phyloP scores from a whole-genome alignment of 2,113 vertebrate genomes.

The Myrmophylax atrothorax region DNA sequence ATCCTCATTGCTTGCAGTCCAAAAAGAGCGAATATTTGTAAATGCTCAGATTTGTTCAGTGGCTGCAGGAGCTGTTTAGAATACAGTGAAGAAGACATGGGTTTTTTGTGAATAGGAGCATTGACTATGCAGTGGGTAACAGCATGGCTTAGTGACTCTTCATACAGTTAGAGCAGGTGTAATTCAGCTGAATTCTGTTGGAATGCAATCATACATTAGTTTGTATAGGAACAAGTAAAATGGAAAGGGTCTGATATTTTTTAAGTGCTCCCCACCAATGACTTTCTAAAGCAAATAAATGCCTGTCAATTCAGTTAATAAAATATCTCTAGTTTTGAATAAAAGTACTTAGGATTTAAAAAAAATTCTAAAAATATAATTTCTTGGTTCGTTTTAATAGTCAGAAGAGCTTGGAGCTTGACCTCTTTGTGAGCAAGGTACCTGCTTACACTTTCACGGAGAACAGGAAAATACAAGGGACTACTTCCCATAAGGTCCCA shows the following conservation, averaged over 20 bases:
- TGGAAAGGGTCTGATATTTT: neutral
- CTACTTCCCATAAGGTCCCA: neutral
- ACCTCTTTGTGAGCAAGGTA: neutral
- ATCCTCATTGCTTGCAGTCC: neutral
- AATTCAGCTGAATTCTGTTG: neutral
- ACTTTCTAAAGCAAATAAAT: neutral
- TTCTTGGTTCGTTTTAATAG: neutral
- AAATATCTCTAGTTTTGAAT: neutral
- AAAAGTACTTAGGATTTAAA: neutral
- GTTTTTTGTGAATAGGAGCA: neutral
- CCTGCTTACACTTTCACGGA: neutral
- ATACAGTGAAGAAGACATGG: neutral
- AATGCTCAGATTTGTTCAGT: neutral
- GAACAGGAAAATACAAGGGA: neutral
- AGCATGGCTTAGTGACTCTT: neutral
- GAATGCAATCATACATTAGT: neutral
- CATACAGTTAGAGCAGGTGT: neutral
- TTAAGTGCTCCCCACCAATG: neutral
- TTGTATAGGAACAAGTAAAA: neutral
- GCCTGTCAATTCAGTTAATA: neutral
- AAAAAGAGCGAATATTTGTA: neutral
- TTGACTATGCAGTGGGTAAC: neutral
- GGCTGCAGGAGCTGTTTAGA: neutral
- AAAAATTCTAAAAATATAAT: neutral
- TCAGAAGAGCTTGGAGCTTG: neutral